Conservation (phyloP, 1,140 invertebrate species). For the Zaprionus vittiger region DNA sequence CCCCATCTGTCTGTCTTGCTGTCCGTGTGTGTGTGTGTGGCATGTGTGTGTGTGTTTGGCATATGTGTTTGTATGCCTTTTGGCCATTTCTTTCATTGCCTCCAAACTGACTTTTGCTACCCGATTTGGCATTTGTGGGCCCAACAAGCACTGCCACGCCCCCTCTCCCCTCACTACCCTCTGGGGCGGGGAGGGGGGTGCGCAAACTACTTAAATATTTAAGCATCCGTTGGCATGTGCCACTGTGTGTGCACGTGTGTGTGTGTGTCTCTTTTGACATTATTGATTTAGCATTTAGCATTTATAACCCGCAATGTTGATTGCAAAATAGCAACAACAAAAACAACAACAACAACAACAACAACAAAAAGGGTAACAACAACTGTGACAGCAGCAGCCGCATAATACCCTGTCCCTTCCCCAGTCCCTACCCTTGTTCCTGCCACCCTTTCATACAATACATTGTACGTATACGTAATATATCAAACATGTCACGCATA, state of each 20-base stretch:
- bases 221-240: constrained; percentile 36
- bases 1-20: not conserved
- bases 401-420: not conserved
- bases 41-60: not conserved
- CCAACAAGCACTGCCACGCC: constrained; percentile 8
- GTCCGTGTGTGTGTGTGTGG: not conserved
- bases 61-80: constrained; percentile 29
- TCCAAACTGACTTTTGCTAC: constrained; percentile 43
- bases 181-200: no score
- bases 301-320: constrained; percentile 45
- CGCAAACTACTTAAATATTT: constrained; percentile 58
- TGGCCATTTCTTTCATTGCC: constrained; percentile 50
- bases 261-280: constrained; percentile 42
- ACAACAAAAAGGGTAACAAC: not conserved
- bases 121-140: constrained; percentile 44
- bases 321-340: constrained; percentile 16
- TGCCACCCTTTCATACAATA: not conserved
- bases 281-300: constrained; percentile 60
- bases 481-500: constrained; percentile 23
- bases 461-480: constrained; percentile 32
- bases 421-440: not conserved
- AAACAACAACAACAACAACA: not conserved
- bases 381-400: not conserved
- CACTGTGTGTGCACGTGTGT: constrained; percentile 3
- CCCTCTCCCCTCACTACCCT: not conserved